Base-by-base conservation (phyloP, 2,797 vertebrate species). In the Scolopax bukidnonensis region DNA sequence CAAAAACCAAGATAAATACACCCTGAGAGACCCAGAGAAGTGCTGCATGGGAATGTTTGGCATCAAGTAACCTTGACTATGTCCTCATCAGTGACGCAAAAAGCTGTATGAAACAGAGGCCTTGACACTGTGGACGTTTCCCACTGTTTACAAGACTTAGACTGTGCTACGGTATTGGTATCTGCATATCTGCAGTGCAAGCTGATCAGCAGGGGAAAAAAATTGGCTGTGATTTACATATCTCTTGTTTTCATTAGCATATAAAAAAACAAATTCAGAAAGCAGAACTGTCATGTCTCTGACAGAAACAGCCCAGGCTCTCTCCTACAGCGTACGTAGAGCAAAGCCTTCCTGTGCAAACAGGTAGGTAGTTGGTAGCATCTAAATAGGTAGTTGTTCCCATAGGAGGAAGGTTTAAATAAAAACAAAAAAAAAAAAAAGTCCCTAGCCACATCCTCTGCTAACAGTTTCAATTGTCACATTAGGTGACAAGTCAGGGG, bases 1-100 rank as follows among this genome's bases (percentile, higher is more conserved):
- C 78, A 83, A 69, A 87, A 90, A 41, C 43, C 19, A 48, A 93
- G 95, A 94, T 93, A 92, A 94, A 95, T 78, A 38, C 33, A 90
- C 78, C 90, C 95, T 60, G 87, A 54, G 94, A 95, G 94, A 92
- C 65, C 32, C 70, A n/a, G 83, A 57, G 80, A 79, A 90, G 77
- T 25, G 80, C 83, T 95, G 88, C 75, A 77, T 40, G 88, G 83
- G 91, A 84, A 47, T 20, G 85, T 60, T 12, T 89, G 91, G 88
- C 59, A 70, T 54, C 51, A 8, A 59, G 80, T 95, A 47, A 95
- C 93, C 95, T 96, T 94, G 91, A 90, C 33, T 5, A 11, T 51
- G 88, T 94, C 71, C 91, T 92, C 88, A 87, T 75, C 94, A 56
- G 81, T 6, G 73, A 81, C 88, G 87, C 84, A 93, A 36, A 78